Evolutionary conservation across 2,113 vertebrate genomes (phyloP).

Genomic region (Tragelaphus buxtoni): DNA sequence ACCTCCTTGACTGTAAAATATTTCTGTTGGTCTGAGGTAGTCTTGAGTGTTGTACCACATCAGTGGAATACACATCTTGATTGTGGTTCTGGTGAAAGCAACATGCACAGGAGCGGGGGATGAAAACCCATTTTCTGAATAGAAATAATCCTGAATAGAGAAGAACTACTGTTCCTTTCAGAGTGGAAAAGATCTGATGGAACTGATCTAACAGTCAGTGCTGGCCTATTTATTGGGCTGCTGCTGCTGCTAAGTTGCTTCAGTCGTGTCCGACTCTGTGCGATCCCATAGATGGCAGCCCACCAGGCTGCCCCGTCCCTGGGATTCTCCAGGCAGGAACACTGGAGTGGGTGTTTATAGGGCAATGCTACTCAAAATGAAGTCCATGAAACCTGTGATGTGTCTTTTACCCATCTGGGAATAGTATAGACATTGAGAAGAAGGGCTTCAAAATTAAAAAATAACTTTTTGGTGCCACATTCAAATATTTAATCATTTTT

Average conservation of each 20-base stretch:
- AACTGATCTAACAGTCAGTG: neutral
- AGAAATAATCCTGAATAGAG: neutral
- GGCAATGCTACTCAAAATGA: neutral
- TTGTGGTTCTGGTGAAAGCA: neutral
- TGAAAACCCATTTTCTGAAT: neutral
- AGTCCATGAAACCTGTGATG: neutral
- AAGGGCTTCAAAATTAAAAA: neutral
- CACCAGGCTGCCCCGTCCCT: too few species aligned
- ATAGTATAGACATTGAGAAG: neutral
- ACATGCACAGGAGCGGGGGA: neutral
- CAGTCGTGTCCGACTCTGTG: too few species aligned
- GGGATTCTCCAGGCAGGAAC: too few species aligned
- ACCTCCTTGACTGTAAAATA: neutral
- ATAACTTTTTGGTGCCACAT: neutral
- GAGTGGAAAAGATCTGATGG: neutral
- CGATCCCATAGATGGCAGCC: too few species aligned
- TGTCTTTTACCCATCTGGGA: neutral
- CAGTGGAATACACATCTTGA: neutral
- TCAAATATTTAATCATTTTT: neutral
- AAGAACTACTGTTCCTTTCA: neutral
- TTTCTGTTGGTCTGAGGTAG: neutral
- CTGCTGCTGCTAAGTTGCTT: too few species aligned
- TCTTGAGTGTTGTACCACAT: neutral
- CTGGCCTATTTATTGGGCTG: neutral
- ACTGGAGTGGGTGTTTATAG: neutral